Percentiles rank a stretch among this genome's conserved stretches.
Conservation (phyloP, 1,140 invertebrate genomes). For the Himalopsyche phryganea region DNA sequence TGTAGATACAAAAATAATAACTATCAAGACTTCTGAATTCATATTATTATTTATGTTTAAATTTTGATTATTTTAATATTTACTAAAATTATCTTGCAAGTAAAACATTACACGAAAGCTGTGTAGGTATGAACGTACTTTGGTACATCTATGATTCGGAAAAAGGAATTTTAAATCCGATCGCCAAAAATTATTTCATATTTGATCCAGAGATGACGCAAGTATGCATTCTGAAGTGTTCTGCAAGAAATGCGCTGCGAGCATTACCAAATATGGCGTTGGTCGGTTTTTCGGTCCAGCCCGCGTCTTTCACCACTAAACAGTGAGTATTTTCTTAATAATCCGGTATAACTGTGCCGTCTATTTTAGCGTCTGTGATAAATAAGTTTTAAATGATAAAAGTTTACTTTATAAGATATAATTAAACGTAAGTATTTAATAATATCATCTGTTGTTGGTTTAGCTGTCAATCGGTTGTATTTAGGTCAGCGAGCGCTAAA, state of each 20-base stretch:
- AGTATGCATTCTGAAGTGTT: slow-evolving; percentile 13
- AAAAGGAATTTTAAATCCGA: background rate
- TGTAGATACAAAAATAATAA: no score
- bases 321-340: slow-evolving; percentile 22
- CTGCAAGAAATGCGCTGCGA: slow-evolving; percentile 30
- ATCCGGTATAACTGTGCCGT: slow-evolving; percentile 16
- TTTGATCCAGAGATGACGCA: slow-evolving; percentile 8
- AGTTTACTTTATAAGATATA: slow-evolving; percentile 13
- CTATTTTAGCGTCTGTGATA: slow-evolving; percentile 18
- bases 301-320: slow-evolving; percentile 19
- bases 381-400: slow-evolving; percentile 20
- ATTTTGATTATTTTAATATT: no score
- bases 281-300: slow-evolving; percentile 43
- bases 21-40: no score
- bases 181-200: background rate
- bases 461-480: slow-evolving; percentile 24
- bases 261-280: slow-evolving; percentile 58
- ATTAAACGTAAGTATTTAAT: slow-evolving; percentile 21
- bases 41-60: no score
- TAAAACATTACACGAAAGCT: no score
- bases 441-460: slow-evolving; percentile 14
- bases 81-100: no score
- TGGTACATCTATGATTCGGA: no score
- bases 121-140: no score
- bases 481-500: slow-evolving; percentile 20